Percentiles rank a stretch among this genome's conserved stretches.
Conservation (phyloP, 2,888 invertebrate species). For the Nematopogon swammerdamellus region DNA sequence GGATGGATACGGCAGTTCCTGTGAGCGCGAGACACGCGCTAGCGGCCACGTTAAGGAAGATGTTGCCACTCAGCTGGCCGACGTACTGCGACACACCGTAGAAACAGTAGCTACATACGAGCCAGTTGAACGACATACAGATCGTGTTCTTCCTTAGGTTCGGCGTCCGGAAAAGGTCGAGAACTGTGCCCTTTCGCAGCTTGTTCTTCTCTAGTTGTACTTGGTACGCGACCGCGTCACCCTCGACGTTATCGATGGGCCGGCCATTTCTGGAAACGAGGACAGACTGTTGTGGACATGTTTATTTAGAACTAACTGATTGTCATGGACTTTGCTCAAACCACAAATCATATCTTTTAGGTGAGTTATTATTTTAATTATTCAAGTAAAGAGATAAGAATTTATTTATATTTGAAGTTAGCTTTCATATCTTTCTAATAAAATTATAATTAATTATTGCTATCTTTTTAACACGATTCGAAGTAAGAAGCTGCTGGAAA, state of each 20-base stretch:
- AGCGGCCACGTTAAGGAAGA: conserved; percentile 74
- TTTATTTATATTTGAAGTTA: no score
- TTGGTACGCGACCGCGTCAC: conserved; percentile 30
- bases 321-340: background rate
- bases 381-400: no score
- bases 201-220: conserved; percentile 16
- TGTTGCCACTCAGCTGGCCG: conserved; percentile 73
- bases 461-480: no score
- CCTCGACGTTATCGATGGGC: conserved; percentile 35
- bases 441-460: no score
- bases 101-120: conserved; percentile 67
- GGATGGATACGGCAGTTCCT: conserved; percentile 61
- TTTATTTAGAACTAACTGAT: no score
- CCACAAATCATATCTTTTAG: no score
- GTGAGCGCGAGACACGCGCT: conserved; percentile 60
- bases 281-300: conserved; percentile 8
- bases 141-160: conserved; percentile 66
- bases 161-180: conserved; percentile 65
- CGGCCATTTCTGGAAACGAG: conserved; percentile 17
- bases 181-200: conserved; percentile 35
- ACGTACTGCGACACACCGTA: conserved; percentile 84
- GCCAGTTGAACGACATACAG: conserved; percentile 71
- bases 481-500: no score
- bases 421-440: no score
- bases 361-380: no score